Conservation (phyloP, 2,113 vertebrate genomes). For the Melozone crissalis region DNA sequence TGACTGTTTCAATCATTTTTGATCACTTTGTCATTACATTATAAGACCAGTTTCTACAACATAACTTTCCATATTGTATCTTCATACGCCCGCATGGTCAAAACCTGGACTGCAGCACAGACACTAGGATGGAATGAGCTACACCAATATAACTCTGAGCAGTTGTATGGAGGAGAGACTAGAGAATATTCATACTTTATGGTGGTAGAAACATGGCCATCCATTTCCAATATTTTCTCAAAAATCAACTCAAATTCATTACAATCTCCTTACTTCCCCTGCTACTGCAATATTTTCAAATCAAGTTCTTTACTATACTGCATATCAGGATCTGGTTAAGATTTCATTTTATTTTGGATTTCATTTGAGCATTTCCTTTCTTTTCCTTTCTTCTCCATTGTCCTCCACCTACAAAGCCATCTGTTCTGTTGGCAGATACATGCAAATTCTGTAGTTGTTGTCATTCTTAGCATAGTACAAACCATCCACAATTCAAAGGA, state of each 20-base stretch:
- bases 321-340: neutral
- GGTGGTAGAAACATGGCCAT: neutral
- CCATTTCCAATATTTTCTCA: neutral
- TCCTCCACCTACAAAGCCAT: conserved; percentile 65
- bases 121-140: neutral
- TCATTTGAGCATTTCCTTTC: neutral
- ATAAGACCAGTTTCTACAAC: neutral
- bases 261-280: neutral
- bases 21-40: neutral
- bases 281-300: neutral
- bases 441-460: conserved; percentile 71
- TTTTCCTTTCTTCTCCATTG: conserved; percentile 47
- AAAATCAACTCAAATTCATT: neutral
- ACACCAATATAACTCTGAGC: neutral
- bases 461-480: conserved; percentile 73
- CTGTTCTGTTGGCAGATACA: conserved; percentile 75
- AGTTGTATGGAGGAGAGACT: neutral
- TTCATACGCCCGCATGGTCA: neutral
- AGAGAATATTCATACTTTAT: neutral
- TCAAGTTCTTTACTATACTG: neutral
- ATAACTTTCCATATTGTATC: neutral
- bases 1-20: neutral
- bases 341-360: conserved; percentile 7
- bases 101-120: neutral
- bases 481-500: conserved; percentile 63